phyloP scores from a whole-genome alignment of 2,888 invertebrate species.

The Cenopis cana region DNA sequence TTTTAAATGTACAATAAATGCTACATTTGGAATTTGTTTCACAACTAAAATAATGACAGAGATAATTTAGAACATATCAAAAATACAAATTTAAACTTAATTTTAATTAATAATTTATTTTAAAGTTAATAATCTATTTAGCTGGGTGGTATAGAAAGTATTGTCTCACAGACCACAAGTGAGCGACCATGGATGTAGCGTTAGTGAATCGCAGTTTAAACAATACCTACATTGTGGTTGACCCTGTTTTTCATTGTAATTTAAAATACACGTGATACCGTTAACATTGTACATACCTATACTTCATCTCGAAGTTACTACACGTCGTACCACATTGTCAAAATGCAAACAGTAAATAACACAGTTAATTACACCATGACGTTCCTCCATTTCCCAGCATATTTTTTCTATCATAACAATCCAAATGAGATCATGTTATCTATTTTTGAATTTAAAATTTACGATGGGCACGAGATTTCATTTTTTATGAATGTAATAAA shows the following conservation, averaged over 20 bases:
- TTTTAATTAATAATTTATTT: background rate
- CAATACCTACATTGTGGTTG: constrained; percentile 5
- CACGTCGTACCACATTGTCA: background rate
- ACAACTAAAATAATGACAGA: constrained; percentile 1
- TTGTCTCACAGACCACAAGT: constrained; percentile 12
- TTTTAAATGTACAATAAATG: constrained; percentile 12
- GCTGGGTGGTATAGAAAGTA: background rate
- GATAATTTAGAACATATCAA: background rate
- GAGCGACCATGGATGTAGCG: constrained; percentile 8
- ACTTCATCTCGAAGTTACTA: background rate
- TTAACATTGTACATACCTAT: too few relatives aligned
- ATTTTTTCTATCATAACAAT: background rate
- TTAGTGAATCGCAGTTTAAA: background rate
- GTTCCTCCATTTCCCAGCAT: background rate
- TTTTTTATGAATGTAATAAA: constrained; percentile 9
- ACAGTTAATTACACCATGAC: background rate
- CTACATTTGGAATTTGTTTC: constrained; percentile 10
- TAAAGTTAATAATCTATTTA: background rate
- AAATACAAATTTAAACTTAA: background rate
- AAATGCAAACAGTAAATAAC: background rate
- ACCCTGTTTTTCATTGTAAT: constrained; percentile 17
- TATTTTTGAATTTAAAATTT: background rate
- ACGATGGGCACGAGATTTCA: background rate
- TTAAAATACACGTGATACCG: constrained; percentile 9
- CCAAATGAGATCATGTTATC: background rate